Percentiles rank a stretch among this genome's conserved stretches.
Evolutionary conservation across 2,888 invertebrate species (phyloP).

Genomic region (Heterodera filipjevi): DNA sequence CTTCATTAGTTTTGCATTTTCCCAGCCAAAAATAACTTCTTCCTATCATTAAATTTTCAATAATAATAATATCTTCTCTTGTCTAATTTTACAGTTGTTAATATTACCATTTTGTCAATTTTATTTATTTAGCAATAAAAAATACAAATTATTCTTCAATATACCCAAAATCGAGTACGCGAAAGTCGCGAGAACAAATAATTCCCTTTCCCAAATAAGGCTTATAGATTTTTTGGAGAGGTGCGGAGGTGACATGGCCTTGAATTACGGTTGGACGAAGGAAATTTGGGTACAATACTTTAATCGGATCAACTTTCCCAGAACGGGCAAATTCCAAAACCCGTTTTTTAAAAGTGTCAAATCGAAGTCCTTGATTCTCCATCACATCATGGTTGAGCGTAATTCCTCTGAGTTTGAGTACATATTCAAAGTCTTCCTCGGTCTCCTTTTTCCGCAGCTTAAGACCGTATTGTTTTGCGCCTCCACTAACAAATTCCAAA

Average conservation of each 20-base stretch:
- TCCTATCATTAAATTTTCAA: too few relatives aligned
- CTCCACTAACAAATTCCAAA: conserved; percentile 3
- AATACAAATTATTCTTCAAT: neutral
- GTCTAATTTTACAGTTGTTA: too few relatives aligned
- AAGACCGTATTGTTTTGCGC: neutral
- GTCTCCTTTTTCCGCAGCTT: neutral
- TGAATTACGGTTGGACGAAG: conserved; percentile 10
- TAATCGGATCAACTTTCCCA: neutral
- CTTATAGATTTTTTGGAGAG: conserved; percentile 14
- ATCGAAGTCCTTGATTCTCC: neutral
- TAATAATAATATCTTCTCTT: too few relatives aligned
- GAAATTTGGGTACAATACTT: conserved; percentile 2
- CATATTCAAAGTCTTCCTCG: neutral
- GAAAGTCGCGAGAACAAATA: neutral
- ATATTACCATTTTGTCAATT: too few relatives aligned
- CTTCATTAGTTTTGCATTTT: neutral
- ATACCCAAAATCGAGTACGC: conserved; percentile 19
- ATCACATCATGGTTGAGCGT: neutral
- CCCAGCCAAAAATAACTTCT: too few relatives aligned
- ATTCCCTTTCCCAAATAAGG: conserved; percentile 18
- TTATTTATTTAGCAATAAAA: neutral
- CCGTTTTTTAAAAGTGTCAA: conserved; percentile 10
- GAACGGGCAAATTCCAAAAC: conserved; percentile 12
- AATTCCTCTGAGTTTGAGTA: neutral
- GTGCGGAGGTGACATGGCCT: neutral